phyloP scores from a whole-genome alignment of 1,140 invertebrate species.

The Hesperophylax magnus region DNA sequence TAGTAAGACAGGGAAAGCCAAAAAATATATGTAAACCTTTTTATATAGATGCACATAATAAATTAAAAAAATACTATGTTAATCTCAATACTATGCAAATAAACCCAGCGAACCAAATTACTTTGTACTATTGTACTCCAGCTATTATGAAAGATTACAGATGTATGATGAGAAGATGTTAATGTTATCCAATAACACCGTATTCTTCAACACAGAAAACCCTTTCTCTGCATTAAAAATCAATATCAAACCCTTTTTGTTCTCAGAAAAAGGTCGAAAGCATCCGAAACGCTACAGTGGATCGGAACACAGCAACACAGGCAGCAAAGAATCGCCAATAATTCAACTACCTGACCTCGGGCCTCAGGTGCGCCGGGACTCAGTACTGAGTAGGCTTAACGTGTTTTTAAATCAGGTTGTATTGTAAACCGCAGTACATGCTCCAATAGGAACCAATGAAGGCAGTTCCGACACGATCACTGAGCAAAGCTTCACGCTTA shows the following conservation, averaged over 20 bases:
- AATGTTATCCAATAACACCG: not conserved
- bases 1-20: no score
- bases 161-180: no score
- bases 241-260: not conserved
- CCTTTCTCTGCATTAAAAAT: not conserved
- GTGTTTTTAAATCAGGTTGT: conserved; percentile 37
- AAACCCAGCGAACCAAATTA: no score
- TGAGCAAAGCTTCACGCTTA: not conserved
- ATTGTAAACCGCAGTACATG: conserved; percentile 37
- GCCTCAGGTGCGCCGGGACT: not conserved
- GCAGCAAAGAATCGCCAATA: not conserved
- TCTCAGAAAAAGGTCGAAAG: not conserved
- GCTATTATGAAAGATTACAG: no score
- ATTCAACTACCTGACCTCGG: not conserved
- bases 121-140: no score
- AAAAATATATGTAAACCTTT: no score
- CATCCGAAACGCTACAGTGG: not conserved
- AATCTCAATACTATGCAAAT: no score
- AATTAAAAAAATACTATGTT: no score
- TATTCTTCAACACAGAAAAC: not conserved
- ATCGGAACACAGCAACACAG: not conserved
- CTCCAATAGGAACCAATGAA: conserved; percentile 37
- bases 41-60: no score
- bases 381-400: not conserved
- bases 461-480: conserved; percentile 10